phyloP scores from a whole-genome alignment of 2,113 vertebrate species.

The Syngnathus typhle region DNA sequence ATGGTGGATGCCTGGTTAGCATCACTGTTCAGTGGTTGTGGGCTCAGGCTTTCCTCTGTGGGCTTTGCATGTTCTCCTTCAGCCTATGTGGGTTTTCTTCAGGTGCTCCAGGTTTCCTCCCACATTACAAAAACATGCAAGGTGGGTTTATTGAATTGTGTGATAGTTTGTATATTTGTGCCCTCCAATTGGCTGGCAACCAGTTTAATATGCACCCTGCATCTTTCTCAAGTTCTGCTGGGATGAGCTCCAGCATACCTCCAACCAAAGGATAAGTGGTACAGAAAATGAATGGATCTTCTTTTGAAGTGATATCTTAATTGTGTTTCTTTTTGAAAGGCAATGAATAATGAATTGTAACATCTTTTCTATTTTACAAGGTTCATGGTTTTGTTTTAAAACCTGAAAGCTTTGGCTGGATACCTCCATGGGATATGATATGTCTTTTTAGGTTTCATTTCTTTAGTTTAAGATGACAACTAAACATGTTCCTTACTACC shows the following conservation, averaged over 20 bases:
- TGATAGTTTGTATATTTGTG: not conserved
- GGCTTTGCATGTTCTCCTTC: no score
- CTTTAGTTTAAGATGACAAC: not conserved
- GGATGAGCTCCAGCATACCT: not conserved
- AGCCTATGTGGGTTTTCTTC: no score
- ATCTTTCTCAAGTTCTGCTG: not conserved
- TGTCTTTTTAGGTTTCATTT: slow-evolving; percentile 1
- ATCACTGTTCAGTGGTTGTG: no score
- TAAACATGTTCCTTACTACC: not conserved
- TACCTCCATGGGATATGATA: not conserved
- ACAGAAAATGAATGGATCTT: not conserved
- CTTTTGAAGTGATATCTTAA: not conserved
- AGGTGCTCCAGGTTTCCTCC: no score
- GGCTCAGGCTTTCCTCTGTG: no score
- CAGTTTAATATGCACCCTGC: no score
- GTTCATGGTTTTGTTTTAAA: not conserved
- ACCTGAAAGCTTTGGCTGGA: not conserved
- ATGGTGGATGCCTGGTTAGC: no score
- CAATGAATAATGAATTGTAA: no score
- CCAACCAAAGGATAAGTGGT: not conserved
- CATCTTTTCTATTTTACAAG: not conserved
- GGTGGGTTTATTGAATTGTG: no score
- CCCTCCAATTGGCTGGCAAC: not conserved
- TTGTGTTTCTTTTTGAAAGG: no score
- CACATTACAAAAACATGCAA: no score